Conservation (phyloP, 2,888 invertebrate species). For the Rotaria macrura region DNA sequence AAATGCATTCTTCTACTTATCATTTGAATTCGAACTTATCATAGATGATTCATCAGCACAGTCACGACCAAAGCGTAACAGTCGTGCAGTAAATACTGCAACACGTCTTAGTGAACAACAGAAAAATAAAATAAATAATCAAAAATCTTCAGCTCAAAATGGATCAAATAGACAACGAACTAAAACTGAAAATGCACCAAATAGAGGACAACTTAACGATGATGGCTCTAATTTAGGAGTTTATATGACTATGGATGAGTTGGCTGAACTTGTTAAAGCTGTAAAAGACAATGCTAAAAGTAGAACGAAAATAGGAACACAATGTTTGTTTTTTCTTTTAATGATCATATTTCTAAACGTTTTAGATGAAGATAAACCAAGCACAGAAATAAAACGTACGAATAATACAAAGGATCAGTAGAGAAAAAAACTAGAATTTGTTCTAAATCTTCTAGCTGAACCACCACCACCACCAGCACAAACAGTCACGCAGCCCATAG, state of each 20-base stretch:
- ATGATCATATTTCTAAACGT: background rate
- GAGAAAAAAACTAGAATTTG: too few relatives aligned
- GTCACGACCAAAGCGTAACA: background rate
- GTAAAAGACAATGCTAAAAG: slow-evolving; percentile 6
- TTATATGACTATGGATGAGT: slow-evolving; percentile 14
- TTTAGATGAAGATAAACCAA: background rate
- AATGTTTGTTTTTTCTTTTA: too few relatives aligned
- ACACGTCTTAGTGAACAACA: background rate
- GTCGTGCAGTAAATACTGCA: background rate
- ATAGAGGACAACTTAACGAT: background rate
- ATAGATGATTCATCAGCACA: background rate
- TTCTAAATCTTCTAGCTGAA: background rate
- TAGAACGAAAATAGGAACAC: background rate
- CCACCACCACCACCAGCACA: background rate
- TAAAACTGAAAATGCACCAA: background rate
- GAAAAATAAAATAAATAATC: background rate
- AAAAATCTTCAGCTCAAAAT: background rate
- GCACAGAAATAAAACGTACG: background rate
- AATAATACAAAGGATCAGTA: background rate
- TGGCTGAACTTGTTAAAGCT: background rate
- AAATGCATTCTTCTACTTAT: background rate
- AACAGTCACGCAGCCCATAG: background rate
- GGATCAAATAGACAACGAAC: background rate
- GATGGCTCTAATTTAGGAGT: background rate
- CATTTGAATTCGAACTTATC: background rate